phyloP scores from a whole-genome alignment of 2,113 vertebrate genomes.

The Sus scrofa region DNA sequence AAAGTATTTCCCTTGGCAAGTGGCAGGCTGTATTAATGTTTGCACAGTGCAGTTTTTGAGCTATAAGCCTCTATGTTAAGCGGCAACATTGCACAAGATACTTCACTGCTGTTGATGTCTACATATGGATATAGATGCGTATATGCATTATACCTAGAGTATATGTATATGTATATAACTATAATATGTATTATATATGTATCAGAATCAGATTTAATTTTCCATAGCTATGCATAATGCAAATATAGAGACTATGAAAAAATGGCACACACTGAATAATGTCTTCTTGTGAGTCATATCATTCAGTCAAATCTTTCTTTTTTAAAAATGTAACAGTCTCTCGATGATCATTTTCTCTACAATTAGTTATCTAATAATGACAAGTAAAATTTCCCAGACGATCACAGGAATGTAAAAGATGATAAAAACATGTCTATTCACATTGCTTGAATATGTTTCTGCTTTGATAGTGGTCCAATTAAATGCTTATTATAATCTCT shows the following conservation, averaged over 20 bases:
- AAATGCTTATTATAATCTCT: conserved; percentile 63
- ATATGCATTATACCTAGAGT: accelerated
- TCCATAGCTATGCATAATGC: neutral
- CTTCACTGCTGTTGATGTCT: neutral
- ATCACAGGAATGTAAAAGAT: conserved; percentile 57
- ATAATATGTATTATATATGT: accelerated
- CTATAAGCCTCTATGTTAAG: conserved; percentile 62
- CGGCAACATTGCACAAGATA: conserved; percentile 27
- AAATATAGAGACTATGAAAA: neutral
- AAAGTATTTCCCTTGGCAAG: conserved; percentile 85
- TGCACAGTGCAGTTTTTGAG: conserved; percentile 69
- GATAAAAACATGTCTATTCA: neutral
- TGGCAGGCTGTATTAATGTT: conserved; percentile 79
- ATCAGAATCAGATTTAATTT: neutral
- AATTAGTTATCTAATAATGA: conserved; percentile 68
- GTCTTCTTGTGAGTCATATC: neutral
- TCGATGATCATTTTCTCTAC: conserved; percentile 30
- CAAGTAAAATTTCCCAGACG: conserved; percentile 67
- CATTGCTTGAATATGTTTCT: conserved; percentile 56
- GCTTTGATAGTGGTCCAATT: conserved; percentile 66
- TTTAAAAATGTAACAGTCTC: neutral
- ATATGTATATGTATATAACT: no score
- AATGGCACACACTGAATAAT: neutral
- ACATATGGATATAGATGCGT: neutral
- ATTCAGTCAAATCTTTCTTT: conserved; percentile 3